phyloP scores from a whole-genome alignment of 2,888 invertebrate species.

The Pollenia amentaria region DNA sequence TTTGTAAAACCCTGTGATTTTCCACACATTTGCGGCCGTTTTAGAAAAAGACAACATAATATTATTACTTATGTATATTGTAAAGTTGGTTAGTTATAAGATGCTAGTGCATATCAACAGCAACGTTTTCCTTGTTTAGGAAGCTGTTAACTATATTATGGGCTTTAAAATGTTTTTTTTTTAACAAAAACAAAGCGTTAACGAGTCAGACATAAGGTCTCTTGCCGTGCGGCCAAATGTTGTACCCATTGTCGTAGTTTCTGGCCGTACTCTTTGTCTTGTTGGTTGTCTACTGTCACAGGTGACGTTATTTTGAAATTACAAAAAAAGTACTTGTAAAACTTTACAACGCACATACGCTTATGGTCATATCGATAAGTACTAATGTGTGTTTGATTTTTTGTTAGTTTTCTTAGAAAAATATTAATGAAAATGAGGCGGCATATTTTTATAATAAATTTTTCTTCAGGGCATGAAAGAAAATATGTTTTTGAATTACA shows the following conservation, averaged over 20 bases:
- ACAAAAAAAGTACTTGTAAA: conserved; percentile 24
- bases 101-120: conserved; percentile 44
- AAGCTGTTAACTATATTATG: conserved; percentile 66
- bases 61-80: background rate
- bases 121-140: conserved; percentile 61
- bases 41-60: background rate
- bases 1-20: conserved; percentile 16
- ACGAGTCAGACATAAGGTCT: conserved; percentile 61
- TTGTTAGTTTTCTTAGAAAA: conserved; percentile 46
- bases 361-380: background rate
- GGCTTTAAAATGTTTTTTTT: conserved; percentile 40
- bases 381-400: background rate
- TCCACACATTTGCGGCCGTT: background rate
- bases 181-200: conserved; percentile 35
- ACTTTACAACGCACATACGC: conserved; percentile 36
- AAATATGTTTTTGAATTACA: conserved; percentile 6
- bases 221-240: conserved; percentile 26
- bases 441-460: conserved; percentile 22
- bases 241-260: conserved; percentile 20
- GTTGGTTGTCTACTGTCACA: conserved; percentile 47
- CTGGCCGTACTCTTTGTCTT: conserved; percentile 11
- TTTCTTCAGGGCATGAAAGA: conserved; percentile 1
- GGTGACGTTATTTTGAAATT: conserved; percentile 44
- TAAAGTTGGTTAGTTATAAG: conserved; percentile 31
- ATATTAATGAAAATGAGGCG: conserved; percentile 41